phyloP scores from a whole-genome alignment of 2,113 vertebrate species.

The Craseonycteris thonglongyai region DNA sequence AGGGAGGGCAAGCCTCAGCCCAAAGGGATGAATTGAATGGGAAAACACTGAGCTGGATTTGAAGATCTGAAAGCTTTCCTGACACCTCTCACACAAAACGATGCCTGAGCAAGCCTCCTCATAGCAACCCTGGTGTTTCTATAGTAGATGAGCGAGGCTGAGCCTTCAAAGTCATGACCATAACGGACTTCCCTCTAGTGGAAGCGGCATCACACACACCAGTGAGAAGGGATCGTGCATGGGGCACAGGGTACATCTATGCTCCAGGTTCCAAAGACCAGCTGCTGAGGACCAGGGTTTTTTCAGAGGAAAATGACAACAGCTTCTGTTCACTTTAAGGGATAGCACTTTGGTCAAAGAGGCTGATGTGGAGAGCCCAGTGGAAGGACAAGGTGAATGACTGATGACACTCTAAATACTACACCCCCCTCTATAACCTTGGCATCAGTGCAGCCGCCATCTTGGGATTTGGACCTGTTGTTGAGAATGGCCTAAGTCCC shows the following conservation, averaged over 20 bases:
- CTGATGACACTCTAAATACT: neutral
- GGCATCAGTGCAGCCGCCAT: too few relatives aligned
- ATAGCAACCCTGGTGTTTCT: fast-evolving
- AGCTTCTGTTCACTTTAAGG: neutral
- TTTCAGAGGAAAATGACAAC: neutral
- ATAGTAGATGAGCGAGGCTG: neutral
- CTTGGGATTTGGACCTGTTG: neutral
- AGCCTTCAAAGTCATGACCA: neutral
- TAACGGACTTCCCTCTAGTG: neutral
- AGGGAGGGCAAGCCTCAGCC: neutral
- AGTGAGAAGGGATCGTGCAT: neutral
- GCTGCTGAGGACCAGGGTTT: neutral
- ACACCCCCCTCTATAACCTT: neutral
- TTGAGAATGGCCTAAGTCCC: neutral
- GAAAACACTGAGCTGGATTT: neutral
- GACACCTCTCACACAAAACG: neutral
- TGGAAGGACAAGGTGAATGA: neutral
- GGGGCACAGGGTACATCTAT: neutral
- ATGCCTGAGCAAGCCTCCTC: neutral
- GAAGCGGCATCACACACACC: neutral
- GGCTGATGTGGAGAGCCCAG: neutral
- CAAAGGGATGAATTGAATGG: neutral
- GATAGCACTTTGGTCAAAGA: neutral
- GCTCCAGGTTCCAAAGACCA: neutral
- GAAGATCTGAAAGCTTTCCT: neutral